Conservation (phyloP, 1,140 invertebrate genomes). For the Drosophila trapezifrons region DNA sequence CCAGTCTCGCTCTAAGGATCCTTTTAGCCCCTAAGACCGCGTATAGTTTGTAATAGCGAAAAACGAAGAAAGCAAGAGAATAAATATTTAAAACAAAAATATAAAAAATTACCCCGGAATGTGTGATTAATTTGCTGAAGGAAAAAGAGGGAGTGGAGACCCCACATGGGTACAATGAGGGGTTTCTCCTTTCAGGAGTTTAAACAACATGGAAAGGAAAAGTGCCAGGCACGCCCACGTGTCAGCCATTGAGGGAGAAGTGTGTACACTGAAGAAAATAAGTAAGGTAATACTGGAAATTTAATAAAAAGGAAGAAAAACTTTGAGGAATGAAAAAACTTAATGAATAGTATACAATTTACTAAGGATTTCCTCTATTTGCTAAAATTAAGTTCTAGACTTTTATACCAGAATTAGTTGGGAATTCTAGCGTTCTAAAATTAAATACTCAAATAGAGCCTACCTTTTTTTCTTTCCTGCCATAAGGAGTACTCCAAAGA, state of each 20-base stretch:
- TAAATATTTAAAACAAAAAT: constrained; percentile 57
- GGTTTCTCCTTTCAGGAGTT: constrained; percentile 20
- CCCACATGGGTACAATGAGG: constrained; percentile 5
- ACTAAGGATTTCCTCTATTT: background rate
- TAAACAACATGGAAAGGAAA: constrained; percentile 34
- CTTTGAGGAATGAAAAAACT: too few species aligned
- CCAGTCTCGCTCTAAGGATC: constrained; percentile 21
- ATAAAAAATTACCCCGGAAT: constrained; percentile 12
- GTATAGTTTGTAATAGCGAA: constrained; percentile 73
- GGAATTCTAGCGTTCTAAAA: too few species aligned
- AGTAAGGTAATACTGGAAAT: background rate
- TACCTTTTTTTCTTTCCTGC: too few species aligned
- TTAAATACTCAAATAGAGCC: too few species aligned
- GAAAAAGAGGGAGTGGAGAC: constrained; percentile 11
- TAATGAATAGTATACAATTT: background rate
- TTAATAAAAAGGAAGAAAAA: background rate
- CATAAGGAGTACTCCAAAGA: too few species aligned
- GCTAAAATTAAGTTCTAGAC: too few species aligned
- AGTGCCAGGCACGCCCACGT: constrained; percentile 57
- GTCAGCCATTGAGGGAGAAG: background rate
- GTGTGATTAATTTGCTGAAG: constrained; percentile 59
- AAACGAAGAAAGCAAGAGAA: constrained; percentile 75
- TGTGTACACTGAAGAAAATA: background rate
- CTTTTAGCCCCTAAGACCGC: constrained; percentile 39
- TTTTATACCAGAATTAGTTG: too few species aligned